A percentile compares a stretch with the other conserved stretches of the same genome.
These are phyloP conservation scores for Leucania comma DNA, from an alignment of 2,888 invertebrate species.

Conservation along the genomic window DNA sequence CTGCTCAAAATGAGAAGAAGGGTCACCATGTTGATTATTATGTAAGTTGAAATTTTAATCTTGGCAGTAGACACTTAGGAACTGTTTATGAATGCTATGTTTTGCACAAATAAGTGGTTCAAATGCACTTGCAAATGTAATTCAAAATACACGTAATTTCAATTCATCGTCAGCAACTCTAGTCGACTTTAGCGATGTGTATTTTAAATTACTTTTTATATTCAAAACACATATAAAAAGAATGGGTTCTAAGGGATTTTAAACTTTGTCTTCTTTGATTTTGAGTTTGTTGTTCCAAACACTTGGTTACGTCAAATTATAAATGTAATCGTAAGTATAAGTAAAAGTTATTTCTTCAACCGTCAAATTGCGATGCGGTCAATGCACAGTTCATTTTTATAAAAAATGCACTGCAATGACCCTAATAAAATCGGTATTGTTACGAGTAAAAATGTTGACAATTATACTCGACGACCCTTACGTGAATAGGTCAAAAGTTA, in stretches of 20 bases:
- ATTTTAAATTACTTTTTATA: too few relatives aligned
- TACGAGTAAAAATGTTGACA: not conserved
- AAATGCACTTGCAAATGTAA: too few relatives aligned
- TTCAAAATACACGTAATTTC: too few relatives aligned
- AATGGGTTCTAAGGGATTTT: too few relatives aligned
- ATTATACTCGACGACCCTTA: not conserved
- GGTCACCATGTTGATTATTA: slow-evolving; percentile 72
- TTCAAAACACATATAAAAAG: too few relatives aligned
- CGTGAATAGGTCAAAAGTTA: not conserved
- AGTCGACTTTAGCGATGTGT: too few relatives aligned
- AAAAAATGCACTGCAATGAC: not conserved
- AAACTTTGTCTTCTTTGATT: too few relatives aligned
- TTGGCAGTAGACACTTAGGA: not conserved
- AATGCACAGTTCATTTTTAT: not conserved
- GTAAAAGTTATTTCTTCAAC: slow-evolving; percentile 6
- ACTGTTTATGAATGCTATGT: not conserved
- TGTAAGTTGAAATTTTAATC: slow-evolving; percentile 66
- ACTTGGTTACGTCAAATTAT: too few relatives aligned
- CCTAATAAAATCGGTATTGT: not conserved
- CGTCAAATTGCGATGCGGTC: slow-evolving; percentile 6
- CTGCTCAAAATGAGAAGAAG: slow-evolving; percentile 43
- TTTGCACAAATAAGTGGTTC: not conserved
- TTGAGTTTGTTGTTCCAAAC: too few relatives aligned
- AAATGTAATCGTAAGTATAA: too few relatives aligned
- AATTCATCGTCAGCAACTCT: too few relatives aligned